phyloP scores from a whole-genome alignment of 2,797 vertebrate species.

The Ctenopoma multispine region DNA sequence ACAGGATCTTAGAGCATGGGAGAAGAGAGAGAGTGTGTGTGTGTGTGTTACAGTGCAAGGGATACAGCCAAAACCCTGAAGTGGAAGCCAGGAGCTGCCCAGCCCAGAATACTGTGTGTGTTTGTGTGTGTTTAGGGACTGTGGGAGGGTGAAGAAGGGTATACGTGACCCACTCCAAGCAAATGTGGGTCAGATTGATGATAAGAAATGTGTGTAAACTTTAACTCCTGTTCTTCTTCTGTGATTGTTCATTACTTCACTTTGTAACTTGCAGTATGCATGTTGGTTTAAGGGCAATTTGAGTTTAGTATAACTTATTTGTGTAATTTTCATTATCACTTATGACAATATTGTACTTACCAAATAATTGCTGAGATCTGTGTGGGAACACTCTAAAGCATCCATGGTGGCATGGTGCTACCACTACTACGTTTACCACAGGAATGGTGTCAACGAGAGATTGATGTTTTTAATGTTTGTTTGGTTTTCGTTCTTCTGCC shows the following conservation, averaged over 20 bases:
- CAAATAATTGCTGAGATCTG: neutral
- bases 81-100: slow-evolving; percentile 82
- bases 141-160: slow-evolving; percentile 56
- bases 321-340: neutral
- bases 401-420: too few relatives aligned
- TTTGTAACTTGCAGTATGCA: neutral
- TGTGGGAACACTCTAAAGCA: neutral
- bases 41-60: slow-evolving; percentile 67
- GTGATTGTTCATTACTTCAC: neutral
- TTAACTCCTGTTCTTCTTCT: neutral
- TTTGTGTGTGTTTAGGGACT: slow-evolving; percentile 31
- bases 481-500: too few relatives aligned
- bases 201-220: slow-evolving; percentile 24
- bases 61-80: slow-evolving; percentile 82
- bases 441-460: too few relatives aligned
- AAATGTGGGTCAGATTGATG: slow-evolving; percentile 81
- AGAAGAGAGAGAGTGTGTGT: slow-evolving; percentile 55
- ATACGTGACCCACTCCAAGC: slow-evolving; percentile 67
- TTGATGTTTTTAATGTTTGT: too few relatives aligned
- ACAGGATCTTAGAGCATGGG: slow-evolving; percentile 86
- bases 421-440: too few relatives aligned
- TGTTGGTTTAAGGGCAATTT: neutral
- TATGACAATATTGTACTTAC: neutral
- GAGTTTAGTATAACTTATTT: neutral
- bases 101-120: slow-evolving; percentile 59